Base-by-base conservation (phyloP, 2,797 vertebrate species). In the Phalloptychus januarius region DNA sequence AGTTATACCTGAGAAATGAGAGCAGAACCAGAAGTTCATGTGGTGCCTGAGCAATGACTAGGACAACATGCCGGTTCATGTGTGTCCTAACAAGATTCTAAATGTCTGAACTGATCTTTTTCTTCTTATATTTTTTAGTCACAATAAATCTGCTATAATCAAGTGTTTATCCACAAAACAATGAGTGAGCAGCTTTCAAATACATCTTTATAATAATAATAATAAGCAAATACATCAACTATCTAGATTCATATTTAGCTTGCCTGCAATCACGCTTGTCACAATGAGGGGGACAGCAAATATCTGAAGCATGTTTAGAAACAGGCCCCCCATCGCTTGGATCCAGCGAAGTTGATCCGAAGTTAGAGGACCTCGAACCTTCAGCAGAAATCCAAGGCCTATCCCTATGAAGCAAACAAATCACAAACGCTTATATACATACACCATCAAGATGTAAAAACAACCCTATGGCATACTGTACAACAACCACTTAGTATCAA, bases 231-330 rank as follows among this genome's bases (percentile, higher is more conserved):
- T 40, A 54, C 38, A 1, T 48, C 18, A 42, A 33, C 63, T 28
- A 56, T 54, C 25, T n/a, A 10, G 18, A 12, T 28, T 36, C 11
- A 67, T 0, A 5, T 67, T 40, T 2, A 11, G 23, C 73, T 78
- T 28, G 72, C 83, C 25, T 52, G 38, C 11, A 33, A 80, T 42
- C 44, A 85, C 67, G 23, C 33, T 75, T 0, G 80, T 78, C 28
- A 63, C 31, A 13, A 85, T 28, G 52, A 83, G 72, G 31, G 80
- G 80, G 23, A 70, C 31, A 0, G 3, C 50, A 8, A 78, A 28
- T 20, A 48, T 2, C 71, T 77, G 65, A 31, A 80, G 75, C 67
- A 85, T 75, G 7, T 1, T 4, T 48, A 75, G 28, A n/a, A 85
- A 71, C 0, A 85, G 6, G 16, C 72, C 77, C 31, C 72, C 28